phyloP scores from a whole-genome alignment of 2,113 vertebrate species.

The Vanacampus margaritifer region DNA sequence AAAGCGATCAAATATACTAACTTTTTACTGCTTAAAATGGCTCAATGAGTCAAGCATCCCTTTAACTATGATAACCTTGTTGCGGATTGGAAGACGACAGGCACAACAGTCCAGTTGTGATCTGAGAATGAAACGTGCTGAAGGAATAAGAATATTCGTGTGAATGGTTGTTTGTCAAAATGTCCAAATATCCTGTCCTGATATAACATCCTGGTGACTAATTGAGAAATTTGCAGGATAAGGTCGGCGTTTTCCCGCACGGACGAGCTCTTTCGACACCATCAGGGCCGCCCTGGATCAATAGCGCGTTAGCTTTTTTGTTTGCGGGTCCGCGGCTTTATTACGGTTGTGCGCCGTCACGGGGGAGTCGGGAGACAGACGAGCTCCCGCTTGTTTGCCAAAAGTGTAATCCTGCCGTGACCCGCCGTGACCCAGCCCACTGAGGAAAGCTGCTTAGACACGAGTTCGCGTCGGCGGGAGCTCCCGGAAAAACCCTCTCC shows the following conservation, averaged over 20 bases:
- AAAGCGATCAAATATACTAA: too few species aligned
- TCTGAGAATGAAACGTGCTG: too few species aligned
- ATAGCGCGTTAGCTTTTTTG: slow-evolving; percentile 78
- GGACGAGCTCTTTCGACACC: slow-evolving; percentile 66
- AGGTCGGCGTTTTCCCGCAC: slow-evolving; percentile 61
- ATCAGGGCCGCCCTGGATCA: slow-evolving; percentile 70
- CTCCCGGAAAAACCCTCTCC: slow-evolving; percentile 52
- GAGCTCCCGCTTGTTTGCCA: slow-evolving; percentile 78
- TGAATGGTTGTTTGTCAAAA: too few species aligned
- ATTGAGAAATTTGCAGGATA: slow-evolving; percentile 56
- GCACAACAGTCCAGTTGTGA: too few species aligned
- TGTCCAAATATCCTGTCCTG: too few species aligned
- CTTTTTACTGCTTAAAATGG: too few species aligned
- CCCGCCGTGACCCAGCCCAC: slow-evolving; percentile 70
- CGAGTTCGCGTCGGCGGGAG: slow-evolving; percentile 67
- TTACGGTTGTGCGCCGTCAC: slow-evolving; percentile 73
- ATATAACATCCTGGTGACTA: too few species aligned
- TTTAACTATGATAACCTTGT: too few species aligned
- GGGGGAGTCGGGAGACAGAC: slow-evolving; percentile 70
- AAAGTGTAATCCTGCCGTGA: slow-evolving; percentile 77
- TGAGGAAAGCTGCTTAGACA: slow-evolving; percentile 79
- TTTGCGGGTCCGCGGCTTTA: slow-evolving; percentile 78
- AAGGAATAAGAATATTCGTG: too few species aligned
- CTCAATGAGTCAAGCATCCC: too few species aligned
- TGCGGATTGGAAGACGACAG: too few species aligned